Base-by-base conservation (phyloP, 2,113 vertebrate species). In the Oryzias javanicus region DNA sequence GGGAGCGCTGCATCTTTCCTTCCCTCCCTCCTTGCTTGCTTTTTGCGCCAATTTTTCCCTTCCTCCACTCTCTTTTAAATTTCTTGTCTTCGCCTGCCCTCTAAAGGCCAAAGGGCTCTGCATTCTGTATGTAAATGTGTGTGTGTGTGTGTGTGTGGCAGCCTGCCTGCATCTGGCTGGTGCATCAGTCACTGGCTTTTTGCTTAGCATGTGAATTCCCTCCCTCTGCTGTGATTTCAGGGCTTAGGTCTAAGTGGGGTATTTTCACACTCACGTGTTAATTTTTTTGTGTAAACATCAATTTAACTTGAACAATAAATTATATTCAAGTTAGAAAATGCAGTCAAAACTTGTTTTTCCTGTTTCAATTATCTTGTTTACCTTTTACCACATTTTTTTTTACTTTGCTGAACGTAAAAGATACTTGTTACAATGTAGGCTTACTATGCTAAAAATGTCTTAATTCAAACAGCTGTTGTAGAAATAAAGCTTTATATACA, bases 71-170 rank as follows among this genome's bases (percentile, higher is more conserved):
- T 18, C 67, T 48, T 81, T 83, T 89, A 86, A 91, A 95, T 95
- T 95, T 92, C 92, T 91, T 93, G 94, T 94, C 92, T 94, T 96
- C 88, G 96, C 88, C 96, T 98, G 96, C 97, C 97, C 95, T 95
- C 96, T 99, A 95, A 96, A 96, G 97, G 95, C 94, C 84, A 91
- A 87, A 87, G 89, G 66, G 88, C 90, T 86, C 67, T 78, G 78
- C 58, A 52, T 69, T 82, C 72, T 89, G 51, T 66, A 67, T 89
- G 75, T 85, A 49, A 84, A 57, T 67, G 54, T 75, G 73, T 61
- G 44, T 29, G 3, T 59, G 55, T 57, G 57, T 59, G n/a, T 47
- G 46, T 19, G 46, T 47, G 46, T 42, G 7, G 29, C 51, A 66
- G 59, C 41, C 55, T 66, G 67, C 27, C 76, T 84, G 76, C 63